Base-by-base conservation (phyloP, 2,888 invertebrate species). In the Agapostemon virescens region DNA sequence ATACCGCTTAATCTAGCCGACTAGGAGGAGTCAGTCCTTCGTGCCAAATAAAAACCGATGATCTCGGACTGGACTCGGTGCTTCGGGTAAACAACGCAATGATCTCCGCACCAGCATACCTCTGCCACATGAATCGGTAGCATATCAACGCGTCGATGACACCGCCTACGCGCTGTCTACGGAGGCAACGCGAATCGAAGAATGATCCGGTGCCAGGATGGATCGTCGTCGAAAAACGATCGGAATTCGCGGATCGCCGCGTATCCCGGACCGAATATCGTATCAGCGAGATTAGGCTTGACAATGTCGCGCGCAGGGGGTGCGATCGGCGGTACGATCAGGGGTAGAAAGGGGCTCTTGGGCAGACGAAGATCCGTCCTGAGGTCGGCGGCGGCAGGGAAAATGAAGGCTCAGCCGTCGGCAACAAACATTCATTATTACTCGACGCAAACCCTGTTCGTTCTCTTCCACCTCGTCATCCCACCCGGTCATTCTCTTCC, bases 341-440 rank as follows among this genome's bases (percentile, higher is more conserved):
- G 1, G 67, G 30, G 36, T 9, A 49, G 74, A 40, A 69, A 81
- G 74, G 74, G 82, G 74, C 58, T 26, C 67, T n/a, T 55, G 52
- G 42, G 66, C 71, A 63, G 70, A 72, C 76, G 82, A 73, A 85
- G 80, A 79, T 67, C 82, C 69, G 69, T 85, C 81, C 77, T 73
- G 77, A 63, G 84, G 81, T 86, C 79, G 83, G 81, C 49, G 83
- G 81, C 49, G 83, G 86, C 84, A 79, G 85, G 83, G 85, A 89
- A 89, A 91, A 89, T 87, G 88, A 88, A 88, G 87, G 88, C 86
- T 90, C 87, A 87, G 87, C 85, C 84, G 80, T 58, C 81, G 86
- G 81, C 87, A 88, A 88, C 88, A 89, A 90, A 89, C 88, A 90
- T 91, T 91, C 89, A 89, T 91, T 89, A 90, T 91, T 88, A 85